Base-by-base conservation (phyloP, 2,113 vertebrate genomes). In the Dipodomys stephensi region DNA sequence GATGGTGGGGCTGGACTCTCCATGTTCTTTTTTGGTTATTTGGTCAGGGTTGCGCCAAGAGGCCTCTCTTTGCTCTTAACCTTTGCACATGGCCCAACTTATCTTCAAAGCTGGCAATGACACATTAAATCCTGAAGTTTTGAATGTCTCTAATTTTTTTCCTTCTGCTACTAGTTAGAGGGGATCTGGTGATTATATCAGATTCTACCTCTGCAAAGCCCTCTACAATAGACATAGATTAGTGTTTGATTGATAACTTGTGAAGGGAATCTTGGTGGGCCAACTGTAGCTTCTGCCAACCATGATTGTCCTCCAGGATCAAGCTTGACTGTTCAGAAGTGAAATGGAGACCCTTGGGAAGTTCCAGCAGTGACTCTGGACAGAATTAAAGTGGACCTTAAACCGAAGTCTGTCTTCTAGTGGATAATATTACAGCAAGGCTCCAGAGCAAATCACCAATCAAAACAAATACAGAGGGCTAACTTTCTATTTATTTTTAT, bases 401-500 rank as follows among this genome's bases (percentile, higher is more conserved):
- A 93, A 91, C 68, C 88, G 78, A 87, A 88, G 79, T 76, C 92
- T 88, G 53, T 53, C 35, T 95, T 93, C 73, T 72, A 57, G 13
- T 35, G 22, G 46, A 27, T 87, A 67, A 91, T 28, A 2, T 90
- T 93, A 84, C 35, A 93, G 4, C 22, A 78, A 92, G 68, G 39
- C 46, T 94, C 57, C 46, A 95, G 87, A 81, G 81, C 68, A 92
- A 94, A 92, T 89, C 83, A 77, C 60, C 85, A 88, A 62, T 44
- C 72, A 84, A 65, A 95, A 95, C 77, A 96, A 93, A 88, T 57
- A 90, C 25, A 57, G 30, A 94, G 53, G 46, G 71, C 62, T 94
- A 93, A 86, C 76, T 64, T 92, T 90, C 87, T 90, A 32, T 80
- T 94, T 88, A 83, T 90, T 93, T 93, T 95, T 76, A 88, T 79